Evolutionary conservation across 1,140 invertebrate genomes (phyloP).

Genomic region (Ceratina japonica): DNA sequence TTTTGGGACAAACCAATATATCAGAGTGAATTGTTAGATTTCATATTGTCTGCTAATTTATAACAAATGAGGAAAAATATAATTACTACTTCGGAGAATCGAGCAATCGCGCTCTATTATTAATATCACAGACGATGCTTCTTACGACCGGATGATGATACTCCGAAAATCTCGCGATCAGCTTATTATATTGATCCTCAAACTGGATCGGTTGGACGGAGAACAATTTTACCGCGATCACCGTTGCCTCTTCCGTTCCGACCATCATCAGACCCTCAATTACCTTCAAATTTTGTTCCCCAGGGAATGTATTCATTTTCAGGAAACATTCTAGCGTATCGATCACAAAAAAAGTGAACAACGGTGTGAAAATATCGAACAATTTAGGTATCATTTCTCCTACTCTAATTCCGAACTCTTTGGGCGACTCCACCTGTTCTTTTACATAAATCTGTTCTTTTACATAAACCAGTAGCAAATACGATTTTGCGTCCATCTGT

Average conservation of each 20-base stretch:
- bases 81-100: no score
- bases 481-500: slow-evolving; percentile 38
- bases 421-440: neutral
- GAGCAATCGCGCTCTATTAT: neutral
- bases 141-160: slow-evolving; percentile 39
- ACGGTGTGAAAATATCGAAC: slow-evolving; percentile 26
- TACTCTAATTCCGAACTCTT: slow-evolving; percentile 36
- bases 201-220: neutral
- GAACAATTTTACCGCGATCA: slow-evolving; percentile 54
- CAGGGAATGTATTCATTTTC: neutral
- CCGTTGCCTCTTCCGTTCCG: neutral
- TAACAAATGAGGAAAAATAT: no score
- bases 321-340: neutral
- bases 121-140: slow-evolving; percentile 2
- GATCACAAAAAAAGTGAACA: slow-evolving; percentile 5
- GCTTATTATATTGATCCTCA: neutral
- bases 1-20: no score
- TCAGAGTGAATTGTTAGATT: no score
- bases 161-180: slow-evolving; percentile 46
- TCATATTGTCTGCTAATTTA: no score
- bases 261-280: slow-evolving; percentile 51
- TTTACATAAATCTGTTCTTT: slow-evolving; percentile 1
- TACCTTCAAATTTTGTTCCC: neutral
- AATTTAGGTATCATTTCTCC: slow-evolving; percentile 33
- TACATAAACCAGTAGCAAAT: slow-evolving; percentile 41